Evolutionary conservation across 2,113 vertebrate species (phyloP).

Genomic region (Theropithecus gelada): DNA sequence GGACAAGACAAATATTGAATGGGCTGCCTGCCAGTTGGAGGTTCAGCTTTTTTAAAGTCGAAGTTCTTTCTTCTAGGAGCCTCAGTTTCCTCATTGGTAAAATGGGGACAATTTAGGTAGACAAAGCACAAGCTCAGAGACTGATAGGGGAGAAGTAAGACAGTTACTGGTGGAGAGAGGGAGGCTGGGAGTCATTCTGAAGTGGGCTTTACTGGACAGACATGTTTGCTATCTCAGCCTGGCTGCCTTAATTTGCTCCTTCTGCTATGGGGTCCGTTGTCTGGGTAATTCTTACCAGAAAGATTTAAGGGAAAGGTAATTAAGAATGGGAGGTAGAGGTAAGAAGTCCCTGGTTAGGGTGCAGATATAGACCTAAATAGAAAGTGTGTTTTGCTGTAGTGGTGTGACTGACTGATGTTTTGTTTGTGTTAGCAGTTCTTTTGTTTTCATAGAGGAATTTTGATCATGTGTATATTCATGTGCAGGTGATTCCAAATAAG

Average conservation of each 20-base stretch:
- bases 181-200: background rate
- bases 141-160: background rate
- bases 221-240: background rate
- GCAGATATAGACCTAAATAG: background rate
- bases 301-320: background rate
- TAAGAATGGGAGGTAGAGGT: background rate
- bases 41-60: background rate
- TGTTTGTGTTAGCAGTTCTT: background rate
- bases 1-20: background rate
- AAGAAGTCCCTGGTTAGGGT: background rate
- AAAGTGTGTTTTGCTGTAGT: background rate
- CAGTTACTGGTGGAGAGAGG: background rate
- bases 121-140: background rate
- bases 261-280: background rate
- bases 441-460: slow-evolving; percentile 12
- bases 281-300: background rate
- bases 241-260: background rate
- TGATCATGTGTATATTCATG: background rate
- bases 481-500: background rate
- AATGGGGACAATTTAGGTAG: background rate
- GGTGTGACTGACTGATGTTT: background rate
- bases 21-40: background rate
- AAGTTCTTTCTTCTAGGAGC: background rate
- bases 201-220: background rate
- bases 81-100: background rate